Evolutionary conservation across 2,888 invertebrate species (phyloP).

Genomic region (Drosophila nr. fundita): DNA sequence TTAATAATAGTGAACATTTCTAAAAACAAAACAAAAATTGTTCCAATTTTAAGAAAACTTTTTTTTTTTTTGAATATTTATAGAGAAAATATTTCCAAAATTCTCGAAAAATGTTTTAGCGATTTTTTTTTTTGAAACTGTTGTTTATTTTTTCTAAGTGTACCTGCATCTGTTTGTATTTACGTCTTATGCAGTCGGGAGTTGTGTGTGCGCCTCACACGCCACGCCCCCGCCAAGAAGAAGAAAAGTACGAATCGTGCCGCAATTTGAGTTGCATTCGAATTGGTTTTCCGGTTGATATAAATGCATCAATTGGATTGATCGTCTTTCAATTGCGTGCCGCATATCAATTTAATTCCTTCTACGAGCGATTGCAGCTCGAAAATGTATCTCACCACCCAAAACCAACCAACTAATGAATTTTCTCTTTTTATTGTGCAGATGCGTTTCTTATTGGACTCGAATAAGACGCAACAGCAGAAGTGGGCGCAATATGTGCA

Average conservation of each 20-base stretch:
- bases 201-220: neutral
- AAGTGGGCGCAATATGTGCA: slow-evolving; percentile 33
- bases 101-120: neutral
- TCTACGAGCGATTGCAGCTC: neutral
- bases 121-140: neutral
- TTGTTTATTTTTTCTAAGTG: neutral
- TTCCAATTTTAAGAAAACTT: neutral
- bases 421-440: slow-evolving; percentile 21
- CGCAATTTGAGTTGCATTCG: slow-evolving; percentile 34
- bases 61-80: neutral
- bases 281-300: slow-evolving; percentile 57
- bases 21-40: neutral
- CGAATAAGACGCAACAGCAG: slow-evolving; percentile 6
- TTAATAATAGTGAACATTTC: neutral
- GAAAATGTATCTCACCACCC: neutral
- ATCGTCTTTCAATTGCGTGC: slow-evolving; percentile 57
- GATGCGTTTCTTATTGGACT: slow-evolving; percentile 26
- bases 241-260: slow-evolving; percentile 10
- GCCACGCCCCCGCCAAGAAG: slow-evolving; percentile 22
- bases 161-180: neutral
- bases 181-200: neutral
- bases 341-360: slow-evolving; percentile 65
- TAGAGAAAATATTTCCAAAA: neutral
- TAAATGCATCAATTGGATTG: slow-evolving; percentile 73
- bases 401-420: slow-evolving; percentile 22